phyloP scores from a whole-genome alignment of 2,113 vertebrate species.

The Tympanuchus pallidicinctus region DNA sequence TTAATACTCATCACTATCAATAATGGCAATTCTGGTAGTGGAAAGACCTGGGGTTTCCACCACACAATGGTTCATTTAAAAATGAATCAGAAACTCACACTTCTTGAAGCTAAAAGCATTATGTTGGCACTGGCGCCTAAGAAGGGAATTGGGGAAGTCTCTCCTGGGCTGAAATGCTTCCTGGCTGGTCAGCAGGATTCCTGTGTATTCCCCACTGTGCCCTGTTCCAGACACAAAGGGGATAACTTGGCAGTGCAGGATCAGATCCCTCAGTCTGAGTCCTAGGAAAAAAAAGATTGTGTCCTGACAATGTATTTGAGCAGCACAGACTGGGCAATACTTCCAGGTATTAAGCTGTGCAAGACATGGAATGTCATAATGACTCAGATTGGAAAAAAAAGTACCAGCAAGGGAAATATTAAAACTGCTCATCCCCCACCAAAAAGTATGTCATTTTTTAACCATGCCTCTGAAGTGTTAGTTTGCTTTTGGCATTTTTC shows the following conservation, averaged over 20 bases:
- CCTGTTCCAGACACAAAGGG: conserved; percentile 21
- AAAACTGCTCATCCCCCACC: not conserved
- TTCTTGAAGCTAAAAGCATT: conserved; percentile 29
- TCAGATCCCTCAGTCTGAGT: not conserved
- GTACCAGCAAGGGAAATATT: not conserved
- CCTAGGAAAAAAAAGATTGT: not conserved
- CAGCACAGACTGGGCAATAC: not conserved
- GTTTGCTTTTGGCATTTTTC: conserved; percentile 68
- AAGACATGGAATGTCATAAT: conserved; percentile 19
- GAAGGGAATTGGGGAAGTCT: conserved; percentile 48
- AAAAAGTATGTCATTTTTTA: conserved; percentile 41
- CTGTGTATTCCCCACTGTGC: not conserved
- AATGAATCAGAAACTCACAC: conserved; percentile 39
- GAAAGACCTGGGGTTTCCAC: conserved; percentile 40
- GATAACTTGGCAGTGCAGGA: not conserved
- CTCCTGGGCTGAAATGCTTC: conserved; percentile 47
- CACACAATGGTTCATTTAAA: conserved; percentile 3
- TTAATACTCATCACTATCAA: not conserved
- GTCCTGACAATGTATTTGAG: not conserved
- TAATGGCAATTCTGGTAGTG: not conserved
- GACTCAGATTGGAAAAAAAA: not conserved
- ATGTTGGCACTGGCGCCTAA: not conserved
- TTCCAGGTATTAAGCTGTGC: not conserved
- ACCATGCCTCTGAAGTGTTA: conserved; percentile 60
- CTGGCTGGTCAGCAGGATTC: conserved; percentile 42